These are phyloP conservation scores for Zaprionus africanus DNA, from an alignment of 1,140 invertebrate species.

Conservation along the genomic window DNA sequence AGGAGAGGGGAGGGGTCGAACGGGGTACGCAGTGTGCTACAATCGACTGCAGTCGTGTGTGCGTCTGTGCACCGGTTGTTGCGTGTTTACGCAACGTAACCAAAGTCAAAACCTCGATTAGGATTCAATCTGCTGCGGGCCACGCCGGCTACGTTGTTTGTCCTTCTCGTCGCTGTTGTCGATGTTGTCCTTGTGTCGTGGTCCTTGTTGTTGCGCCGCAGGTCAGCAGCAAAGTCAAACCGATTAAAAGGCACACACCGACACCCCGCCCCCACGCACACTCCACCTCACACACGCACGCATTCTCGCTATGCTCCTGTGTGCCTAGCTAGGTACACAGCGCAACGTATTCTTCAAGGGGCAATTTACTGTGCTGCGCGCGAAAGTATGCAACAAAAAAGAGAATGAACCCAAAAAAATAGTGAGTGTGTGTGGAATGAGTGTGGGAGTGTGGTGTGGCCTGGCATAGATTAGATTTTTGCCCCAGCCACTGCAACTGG, in stretches of 20 bases:
- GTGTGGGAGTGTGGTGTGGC: constrained; percentile 27
- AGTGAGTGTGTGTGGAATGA: constrained; percentile 40
- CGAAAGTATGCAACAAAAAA: constrained; percentile 61
- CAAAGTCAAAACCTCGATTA: constrained; percentile 83
- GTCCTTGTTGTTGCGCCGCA: constrained; percentile 49
- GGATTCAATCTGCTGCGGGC: constrained; percentile 79
- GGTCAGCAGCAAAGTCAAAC: constrained; percentile 78
- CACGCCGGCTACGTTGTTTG: constrained; percentile 64
- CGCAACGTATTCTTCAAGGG: constrained; percentile 75
- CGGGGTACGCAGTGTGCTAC: constrained; percentile 51
- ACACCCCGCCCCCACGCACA: constrained; percentile 23
- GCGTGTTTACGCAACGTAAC: constrained; percentile 82
- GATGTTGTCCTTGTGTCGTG: constrained; percentile 7
- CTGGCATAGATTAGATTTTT: constrained; percentile 79
- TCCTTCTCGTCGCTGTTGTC: constrained; percentile 50
- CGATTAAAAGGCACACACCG: constrained; percentile 67
- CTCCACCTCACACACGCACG: neutral
- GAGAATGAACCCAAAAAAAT: constrained; percentile 56
- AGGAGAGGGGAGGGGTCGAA: no score
- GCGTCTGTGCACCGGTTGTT: constrained; percentile 59
- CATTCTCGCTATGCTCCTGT: constrained; percentile 41
- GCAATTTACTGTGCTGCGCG: constrained; percentile 74
- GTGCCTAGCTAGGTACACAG: constrained; percentile 57
- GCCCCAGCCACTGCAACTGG: constrained; percentile 21
- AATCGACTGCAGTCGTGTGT: constrained; percentile 63